A percentile compares a stretch with the other conserved stretches of the same genome.
phyloP scores from a whole-genome alignment of 2,113 vertebrate genomes.

The Sorex fumeus region DNA sequence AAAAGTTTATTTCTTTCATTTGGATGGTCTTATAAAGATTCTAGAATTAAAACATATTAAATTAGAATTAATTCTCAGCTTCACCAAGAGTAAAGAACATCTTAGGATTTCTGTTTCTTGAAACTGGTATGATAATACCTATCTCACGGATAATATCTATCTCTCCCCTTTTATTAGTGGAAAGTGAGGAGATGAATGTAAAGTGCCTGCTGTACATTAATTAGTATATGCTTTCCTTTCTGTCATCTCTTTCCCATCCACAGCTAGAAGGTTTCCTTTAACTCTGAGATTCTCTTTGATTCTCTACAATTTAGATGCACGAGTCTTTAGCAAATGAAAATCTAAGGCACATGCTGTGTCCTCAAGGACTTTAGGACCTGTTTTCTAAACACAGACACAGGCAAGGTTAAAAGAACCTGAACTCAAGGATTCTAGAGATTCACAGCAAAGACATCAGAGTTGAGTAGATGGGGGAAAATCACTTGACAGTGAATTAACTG shows the following conservation, averaged over 20 bases:
- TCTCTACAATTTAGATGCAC: not conserved
- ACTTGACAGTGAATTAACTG: conserved; percentile 9
- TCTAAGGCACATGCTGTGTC: not conserved
- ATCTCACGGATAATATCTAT: not conserved
- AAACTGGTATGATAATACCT: conserved; percentile 9
- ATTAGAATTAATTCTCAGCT: conserved; percentile 65
- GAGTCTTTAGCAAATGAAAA: conserved; percentile 51
- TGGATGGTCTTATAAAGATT: conserved; percentile 23
- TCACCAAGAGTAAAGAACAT: not conserved
- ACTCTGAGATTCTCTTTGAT: conserved; percentile 58
- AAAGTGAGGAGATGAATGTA: not conserved
- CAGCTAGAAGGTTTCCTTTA: not conserved
- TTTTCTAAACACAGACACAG: not conserved
- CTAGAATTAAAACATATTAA: conserved; percentile 35
- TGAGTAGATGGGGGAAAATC: conserved; percentile 43
- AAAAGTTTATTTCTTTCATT: conserved; percentile 55
- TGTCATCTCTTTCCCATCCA: not conserved
- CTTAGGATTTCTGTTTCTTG: conserved; percentile 49
- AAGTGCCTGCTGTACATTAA: conserved; percentile 8
- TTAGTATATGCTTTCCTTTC: not conserved
- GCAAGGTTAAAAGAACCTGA: not conserved
- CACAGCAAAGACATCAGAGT: not conserved
- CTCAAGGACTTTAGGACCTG: conserved; percentile 11
- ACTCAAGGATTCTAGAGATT: conserved; percentile 46
- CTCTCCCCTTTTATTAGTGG: conserved; percentile 9